Base-by-base conservation (phyloP, 2,797 vertebrate species). In the Eremophila alpestris region DNA sequence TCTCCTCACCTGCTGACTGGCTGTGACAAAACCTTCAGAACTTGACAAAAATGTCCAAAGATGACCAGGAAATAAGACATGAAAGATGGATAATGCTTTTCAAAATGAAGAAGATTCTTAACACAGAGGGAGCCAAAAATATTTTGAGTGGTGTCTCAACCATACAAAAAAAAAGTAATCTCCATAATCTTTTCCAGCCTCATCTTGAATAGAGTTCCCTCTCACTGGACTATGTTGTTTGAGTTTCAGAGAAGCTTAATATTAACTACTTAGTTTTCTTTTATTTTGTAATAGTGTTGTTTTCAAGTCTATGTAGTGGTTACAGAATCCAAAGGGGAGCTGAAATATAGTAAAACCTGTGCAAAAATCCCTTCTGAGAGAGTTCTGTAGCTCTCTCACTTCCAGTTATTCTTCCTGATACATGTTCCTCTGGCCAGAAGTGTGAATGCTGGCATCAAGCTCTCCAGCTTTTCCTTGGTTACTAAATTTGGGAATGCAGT, bases 401-500 rank as follows among this genome's bases (percentile, higher is more conserved):
- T 80, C 43, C 58, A n/a, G 49, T 86, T 75, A 10, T 41, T 68
- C 41, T 73, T 87, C 63, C 32, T 19, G 5, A 24, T 29, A 9
- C 11, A 1, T 4, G 16, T 83, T 70, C 36, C 54, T 94, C 82
- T 90, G 87, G 46, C 62, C 76, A 26, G 54, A 78, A 75, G 76
- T 32, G 65, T 55, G 65, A 71, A 88, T 68, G 40, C 40, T 14
- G 4, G 58, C 64, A 68, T 81, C 73, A 73, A 78, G 65, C 43
- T 74, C 76, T 81, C 62, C 64, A 78, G 60, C 45, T 91, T 78
- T 83, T 56, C 69, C 58, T 78, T 69, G 55, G 90, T 90, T 90
- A 23, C 90, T 94, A 59, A 94, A 79, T 95, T 86, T 87, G 90
- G 83, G 86, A 80, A 73, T 82, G 70, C 70, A 84, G 71, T 64